Base-by-base conservation (phyloP, 2,888 invertebrate genomes). In the Fragum sueziense region DNA sequence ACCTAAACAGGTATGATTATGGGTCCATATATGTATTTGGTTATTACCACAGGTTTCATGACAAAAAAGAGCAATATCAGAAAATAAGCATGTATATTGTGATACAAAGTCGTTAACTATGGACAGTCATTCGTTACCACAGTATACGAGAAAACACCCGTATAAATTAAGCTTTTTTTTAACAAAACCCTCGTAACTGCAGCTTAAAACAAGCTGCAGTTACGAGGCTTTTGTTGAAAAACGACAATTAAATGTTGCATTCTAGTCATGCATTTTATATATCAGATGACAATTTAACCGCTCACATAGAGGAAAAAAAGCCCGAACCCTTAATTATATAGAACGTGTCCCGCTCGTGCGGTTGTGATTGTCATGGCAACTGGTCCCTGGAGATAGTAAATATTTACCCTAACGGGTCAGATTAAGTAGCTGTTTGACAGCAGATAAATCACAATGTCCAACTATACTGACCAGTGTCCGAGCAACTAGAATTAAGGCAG, bases 321-420 rank as follows among this genome's bases (percentile, higher is more conserved):
- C 20, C 57, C 9, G 25, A 27, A 27, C 2, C 25, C 14, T 57
- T 65, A 41, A 65, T 65, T 37, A 65, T 27, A 41, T 37, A 33
- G 37, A 33, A 65, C 41, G 65, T 41, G 65, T 9, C 14, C 37
- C 25, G 20, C 25, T 22, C 7, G 65, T 34, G 27, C 41, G 20
- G 17, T 41, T 25, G 41, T 41, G 22, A 65, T 65, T 25, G 65
- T 41, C 65, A 65, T 65, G 65, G 65, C 65, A 65, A 65, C 65
- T 37, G 37, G 65, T 65, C 65, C 41, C 65, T 41, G 20, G 65
- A 41, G 65, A 65, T 27, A 6, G 65, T 34, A 65, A 65, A 65
- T 65, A 41, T 65, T 65, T 65, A 65, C 65, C 65, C 65, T 65
- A 65, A 65, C 65, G 29, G 65, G 65, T 65, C 41, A 65, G 34